Evolutionary conservation across 2,888 invertebrate species (phyloP).

Genomic region (Cenopis cana): DNA sequence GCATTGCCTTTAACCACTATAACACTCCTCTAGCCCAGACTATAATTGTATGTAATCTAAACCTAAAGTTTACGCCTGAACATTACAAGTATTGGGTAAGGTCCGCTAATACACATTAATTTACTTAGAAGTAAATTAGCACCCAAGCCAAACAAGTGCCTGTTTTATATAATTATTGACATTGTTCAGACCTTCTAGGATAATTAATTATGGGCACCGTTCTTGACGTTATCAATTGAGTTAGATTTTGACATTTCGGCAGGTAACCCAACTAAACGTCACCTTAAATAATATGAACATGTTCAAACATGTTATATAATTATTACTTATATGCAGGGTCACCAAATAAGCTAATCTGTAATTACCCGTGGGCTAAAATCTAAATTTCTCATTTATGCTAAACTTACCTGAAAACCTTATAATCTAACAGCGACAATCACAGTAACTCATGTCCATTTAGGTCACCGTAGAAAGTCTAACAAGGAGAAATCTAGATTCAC

Average conservation of each 20-base stretch:
- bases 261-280: no score
- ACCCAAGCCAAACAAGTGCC: conserved; percentile 2
- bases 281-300: no score
- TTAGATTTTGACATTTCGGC: no score
- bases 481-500: conserved; percentile 41
- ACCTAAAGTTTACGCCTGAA: conserved; percentile 27
- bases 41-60: conserved; percentile 31
- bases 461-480: conserved; percentile 40
- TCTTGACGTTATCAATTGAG: neutral
- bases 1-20: conserved; percentile 49
- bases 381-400: neutral
- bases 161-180: neutral
- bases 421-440: conserved; percentile 26
- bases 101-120: conserved; percentile 1
- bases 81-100: conserved; percentile 17
- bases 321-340: no score
- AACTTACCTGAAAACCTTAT: conserved; percentile 16
- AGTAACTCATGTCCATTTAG: conserved; percentile 39
- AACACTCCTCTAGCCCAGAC: conserved; percentile 44
- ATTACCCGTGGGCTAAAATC: neutral
- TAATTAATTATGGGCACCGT: conserved; percentile 1
- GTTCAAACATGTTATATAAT: no score
- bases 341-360: no score
- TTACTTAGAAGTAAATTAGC: neutral
- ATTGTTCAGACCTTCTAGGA: neutral